Base-by-base conservation (phyloP, 2,888 invertebrate species). In the Hoplodrina blanda region DNA sequence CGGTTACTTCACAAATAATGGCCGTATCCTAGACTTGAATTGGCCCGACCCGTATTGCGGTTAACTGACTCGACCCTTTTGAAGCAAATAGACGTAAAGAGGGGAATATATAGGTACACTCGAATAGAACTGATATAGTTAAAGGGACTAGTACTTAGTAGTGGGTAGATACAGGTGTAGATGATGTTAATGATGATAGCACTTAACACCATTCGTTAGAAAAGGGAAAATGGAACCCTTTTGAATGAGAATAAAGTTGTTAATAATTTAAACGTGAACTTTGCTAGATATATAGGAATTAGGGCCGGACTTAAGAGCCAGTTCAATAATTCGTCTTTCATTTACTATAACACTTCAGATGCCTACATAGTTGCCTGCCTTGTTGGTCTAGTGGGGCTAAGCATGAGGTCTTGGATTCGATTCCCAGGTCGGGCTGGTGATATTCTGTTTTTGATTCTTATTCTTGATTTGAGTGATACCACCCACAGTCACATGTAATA, bases 11-110 rank as follows among this genome's bases (percentile, higher is more conserved):
- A 74, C 68, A 73, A 73, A 73, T 73, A 74, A 75, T 73, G 54
- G 44, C 11, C 25, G 15, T 33, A 68, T 55, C 55, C 59, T 56
- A 56, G 50, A 74, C 68, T 73, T 13, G 60, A 73, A 74, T 60
- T 60, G 75, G 60, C 60, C 50, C 55, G 68, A 74, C 73, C 75
- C 73, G 68, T 75, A 73, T 73, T 73, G 75, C 67, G 73, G 73
- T 75, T 74, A 75, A 73, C 60, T 11, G 44, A 68, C 50, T 68
- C 68, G 73, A 74, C 73, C 75, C 68, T 74, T 60, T 4, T 50
- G 68, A 73, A 50, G 55, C 33, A 73, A 68, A 74, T 46, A 60
- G 19, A 50, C 74, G 33, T 68, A 74, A 74, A 68, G 75, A 74
- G 55, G 37, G 44, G 8, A 68, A 74, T 60, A 68, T 73, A 73